Conservation (phyloP, 2,888 invertebrate genomes). For the Nephrotoma flavescens region DNA sequence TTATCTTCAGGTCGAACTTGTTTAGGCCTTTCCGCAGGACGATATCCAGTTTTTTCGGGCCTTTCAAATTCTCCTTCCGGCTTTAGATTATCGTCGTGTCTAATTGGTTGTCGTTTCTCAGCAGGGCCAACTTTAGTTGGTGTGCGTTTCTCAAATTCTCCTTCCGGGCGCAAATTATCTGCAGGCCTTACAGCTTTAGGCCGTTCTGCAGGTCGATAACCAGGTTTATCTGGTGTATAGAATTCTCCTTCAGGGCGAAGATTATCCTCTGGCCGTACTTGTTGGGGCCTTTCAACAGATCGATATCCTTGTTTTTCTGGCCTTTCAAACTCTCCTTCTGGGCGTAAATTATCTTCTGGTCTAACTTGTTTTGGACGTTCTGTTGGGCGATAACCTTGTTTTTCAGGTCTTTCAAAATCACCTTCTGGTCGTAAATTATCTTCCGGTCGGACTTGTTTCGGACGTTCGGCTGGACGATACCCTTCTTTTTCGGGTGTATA, state of each 20-base stretch:
- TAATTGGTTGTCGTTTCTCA: conserved; percentile 27
- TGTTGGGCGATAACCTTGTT: conserved; percentile 36
- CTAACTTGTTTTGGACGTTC: conserved; percentile 41
- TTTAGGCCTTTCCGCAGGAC: conserved; percentile 24
- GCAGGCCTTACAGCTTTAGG: conserved; percentile 32
- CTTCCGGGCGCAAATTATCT: conserved; percentile 35
- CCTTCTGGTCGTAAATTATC: conserved; percentile 40
- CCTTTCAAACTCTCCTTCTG: conserved; percentile 34
- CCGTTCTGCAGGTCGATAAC: conserved; percentile 32
- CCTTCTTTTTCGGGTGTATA: conserved; percentile 31
- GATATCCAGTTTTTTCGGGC: conserved; percentile 19
- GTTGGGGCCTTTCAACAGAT: conserved; percentile 37
- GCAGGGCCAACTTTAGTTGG: conserved; percentile 12
- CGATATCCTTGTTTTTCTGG: conserved; percentile 26
- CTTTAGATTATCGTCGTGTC: conserved; percentile 31
- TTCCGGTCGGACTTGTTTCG: conserved; percentile 30
- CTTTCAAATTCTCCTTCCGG: conserved; percentile 37
- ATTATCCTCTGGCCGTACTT: conserved; percentile 44
- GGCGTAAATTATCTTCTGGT: conserved; percentile 43
- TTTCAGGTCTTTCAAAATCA: conserved; percentile 38
- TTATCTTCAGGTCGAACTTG: conserved; percentile 36
- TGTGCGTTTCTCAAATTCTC: conserved; percentile 29
- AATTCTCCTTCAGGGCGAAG: conserved; percentile 38
- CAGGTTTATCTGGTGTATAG: conserved; percentile 28
- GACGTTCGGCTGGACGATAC: conserved; percentile 26